Conservation (phyloP, 37 sponge, comb jelly and placozoan genomes). For the Tethya wilhelma region DNA sequence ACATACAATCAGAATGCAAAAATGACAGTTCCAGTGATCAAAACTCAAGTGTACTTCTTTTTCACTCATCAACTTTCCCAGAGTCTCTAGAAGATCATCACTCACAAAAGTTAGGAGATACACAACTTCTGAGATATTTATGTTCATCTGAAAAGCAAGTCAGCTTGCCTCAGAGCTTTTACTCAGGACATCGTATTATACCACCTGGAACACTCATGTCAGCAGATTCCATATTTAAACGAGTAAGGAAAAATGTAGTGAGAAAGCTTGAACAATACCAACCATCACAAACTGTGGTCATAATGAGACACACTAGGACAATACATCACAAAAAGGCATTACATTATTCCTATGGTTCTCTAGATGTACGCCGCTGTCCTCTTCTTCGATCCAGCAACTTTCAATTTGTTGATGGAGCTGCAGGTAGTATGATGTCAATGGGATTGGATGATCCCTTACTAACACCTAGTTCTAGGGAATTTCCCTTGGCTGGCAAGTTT, state of each 20-base stretch:
- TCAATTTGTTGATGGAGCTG: conserved; percentile 65
- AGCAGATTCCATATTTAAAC: conserved; percentile 6
- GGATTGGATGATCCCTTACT: conserved; percentile 69
- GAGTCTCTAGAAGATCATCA: neutral
- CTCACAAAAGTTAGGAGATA: conserved; percentile 30
- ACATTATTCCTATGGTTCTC: conserved; percentile 67
- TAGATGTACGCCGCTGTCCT: conserved; percentile 71
- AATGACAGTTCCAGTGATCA: neutral
- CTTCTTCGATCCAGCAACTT: conserved; percentile 68
- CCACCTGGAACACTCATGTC: conserved; percentile 55
- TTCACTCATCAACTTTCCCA: conserved; percentile 29
- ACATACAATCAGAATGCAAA: conserved; percentile 31
- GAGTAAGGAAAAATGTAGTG: conserved; percentile 37
- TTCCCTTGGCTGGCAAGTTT: conserved; percentile 83
- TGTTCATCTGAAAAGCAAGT: conserved; percentile 9
- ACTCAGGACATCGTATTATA: conserved; percentile 59
- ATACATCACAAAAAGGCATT: conserved; percentile 29
- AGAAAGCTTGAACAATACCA: conserved; percentile 47
- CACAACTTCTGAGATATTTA: conserved; percentile 32
- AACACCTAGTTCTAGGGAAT: conserved; percentile 25
- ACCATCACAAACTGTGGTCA: conserved; percentile 41
- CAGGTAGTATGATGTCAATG: conserved; percentile 46
- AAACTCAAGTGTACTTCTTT: conserved; percentile 66
- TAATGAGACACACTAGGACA: conserved; percentile 7
- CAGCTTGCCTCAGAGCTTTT: conserved; percentile 27